phyloP scores from a whole-genome alignment of 2,888 invertebrate species.

The Parasteatoda lunata region DNA sequence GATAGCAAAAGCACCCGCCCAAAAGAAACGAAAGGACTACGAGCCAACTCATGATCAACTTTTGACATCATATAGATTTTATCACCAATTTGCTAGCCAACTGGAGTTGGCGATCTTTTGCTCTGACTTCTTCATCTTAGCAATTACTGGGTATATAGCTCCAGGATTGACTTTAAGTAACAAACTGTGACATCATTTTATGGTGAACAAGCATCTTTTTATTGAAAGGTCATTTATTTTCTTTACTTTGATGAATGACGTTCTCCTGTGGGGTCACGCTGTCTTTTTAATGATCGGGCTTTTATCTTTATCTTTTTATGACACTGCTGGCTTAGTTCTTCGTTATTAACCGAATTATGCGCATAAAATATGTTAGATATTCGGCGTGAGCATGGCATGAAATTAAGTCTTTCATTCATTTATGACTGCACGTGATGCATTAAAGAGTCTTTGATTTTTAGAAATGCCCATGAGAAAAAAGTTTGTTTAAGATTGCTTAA shows the following conservation, averaged over 20 bases:
- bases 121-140: background rate
- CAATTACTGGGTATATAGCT: conserved; percentile 19
- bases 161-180: conserved; percentile 5
- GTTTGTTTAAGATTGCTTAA: too few relatives aligned
- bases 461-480: background rate
- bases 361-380: conserved; percentile 1
- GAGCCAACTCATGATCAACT: too few relatives aligned
- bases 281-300: background rate
- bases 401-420: background rate
- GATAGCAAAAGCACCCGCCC: too few relatives aligned
- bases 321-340: background rate
- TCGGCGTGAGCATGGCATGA: background rate
- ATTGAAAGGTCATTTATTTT: conserved; percentile 18
- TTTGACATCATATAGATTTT: too few relatives aligned
- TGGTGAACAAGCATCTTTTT: conserved; percentile 22
- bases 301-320: background rate
- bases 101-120: too few relatives aligned
- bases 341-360: conserved; percentile 31
- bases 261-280: background rate
- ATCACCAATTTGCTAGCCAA: too few relatives aligned
- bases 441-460: background rate
- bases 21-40: too few relatives aligned
- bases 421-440: background rate
- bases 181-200: conserved; percentile 24
- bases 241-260: conserved; percentile 16